Conservation (phyloP, 2,888 invertebrate species). For the Euplagia quadripunctaria region DNA sequence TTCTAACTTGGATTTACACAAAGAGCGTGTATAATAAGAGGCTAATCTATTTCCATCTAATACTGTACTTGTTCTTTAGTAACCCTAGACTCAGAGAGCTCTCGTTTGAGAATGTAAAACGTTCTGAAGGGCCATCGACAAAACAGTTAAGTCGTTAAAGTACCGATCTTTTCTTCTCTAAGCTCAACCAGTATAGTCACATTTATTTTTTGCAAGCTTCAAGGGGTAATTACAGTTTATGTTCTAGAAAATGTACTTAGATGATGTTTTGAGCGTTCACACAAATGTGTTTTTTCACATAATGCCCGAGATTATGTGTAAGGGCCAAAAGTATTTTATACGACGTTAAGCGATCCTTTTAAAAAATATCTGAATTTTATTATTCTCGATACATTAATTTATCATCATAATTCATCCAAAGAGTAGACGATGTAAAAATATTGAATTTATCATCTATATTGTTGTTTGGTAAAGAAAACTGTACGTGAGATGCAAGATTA, state of each 20-base stretch:
- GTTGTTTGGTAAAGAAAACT: constrained; percentile 3
- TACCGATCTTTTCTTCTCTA: constrained; percentile 20
- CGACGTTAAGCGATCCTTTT: constrained; percentile 12
- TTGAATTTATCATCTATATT: constrained; percentile 17
- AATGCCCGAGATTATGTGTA: constrained; percentile 30
- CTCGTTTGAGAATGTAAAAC: constrained; percentile 23
- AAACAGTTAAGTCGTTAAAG: constrained; percentile 28
- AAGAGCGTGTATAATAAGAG: not conserved
- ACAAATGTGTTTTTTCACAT: constrained; percentile 29
- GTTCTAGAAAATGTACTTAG: constrained; percentile 29
- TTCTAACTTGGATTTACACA: not conserved
- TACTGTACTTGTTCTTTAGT: constrained; percentile 1
- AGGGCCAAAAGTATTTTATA: constrained; percentile 25
- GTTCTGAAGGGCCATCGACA: constrained; percentile 20
- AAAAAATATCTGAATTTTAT: constrained; percentile 21
- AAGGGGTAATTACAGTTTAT: constrained; percentile 27
- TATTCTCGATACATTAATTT: constrained; percentile 42
- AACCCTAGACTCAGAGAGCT: constrained; percentile 10
- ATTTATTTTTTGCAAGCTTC: constrained; percentile 18
- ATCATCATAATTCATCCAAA: constrained; percentile 31
- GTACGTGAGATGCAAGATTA: not conserved
- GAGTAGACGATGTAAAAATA: constrained; percentile 11
- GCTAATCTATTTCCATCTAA: constrained; percentile 9
- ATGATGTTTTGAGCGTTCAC: constrained; percentile 18
- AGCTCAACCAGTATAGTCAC: constrained; percentile 12